Evolutionary conservation across 2,888 invertebrate genomes (phyloP).

Genomic region (Exephanes ischioxanthus): DNA sequence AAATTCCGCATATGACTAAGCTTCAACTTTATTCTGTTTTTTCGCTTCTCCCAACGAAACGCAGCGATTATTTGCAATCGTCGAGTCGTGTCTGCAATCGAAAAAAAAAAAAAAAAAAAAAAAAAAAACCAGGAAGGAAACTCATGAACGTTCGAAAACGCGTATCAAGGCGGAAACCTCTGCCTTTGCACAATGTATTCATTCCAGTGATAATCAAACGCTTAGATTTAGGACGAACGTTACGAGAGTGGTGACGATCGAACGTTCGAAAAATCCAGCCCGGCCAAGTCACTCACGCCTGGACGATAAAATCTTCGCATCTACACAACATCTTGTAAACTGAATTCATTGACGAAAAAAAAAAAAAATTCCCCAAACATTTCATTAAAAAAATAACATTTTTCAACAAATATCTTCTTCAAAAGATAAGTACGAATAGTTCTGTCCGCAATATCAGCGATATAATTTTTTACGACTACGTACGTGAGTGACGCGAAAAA

Average conservation of each 20-base stretch:
- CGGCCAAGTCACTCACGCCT: conserved; percentile 27
- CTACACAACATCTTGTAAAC: not conserved
- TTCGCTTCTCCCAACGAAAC: not conserved
- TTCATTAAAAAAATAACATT: not conserved
- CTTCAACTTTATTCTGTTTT: conserved; percentile 2
- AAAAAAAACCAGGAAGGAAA: conserved; percentile 9
- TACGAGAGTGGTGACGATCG: conserved; percentile 31
- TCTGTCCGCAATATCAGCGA: not conserved
- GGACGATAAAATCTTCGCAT: conserved; percentile 22
- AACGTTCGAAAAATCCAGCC: conserved; percentile 14
- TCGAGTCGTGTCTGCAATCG: not conserved
- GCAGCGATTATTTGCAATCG: not conserved
- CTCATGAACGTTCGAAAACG: conserved; percentile 16
- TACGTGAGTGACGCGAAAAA: conserved; percentile 34
- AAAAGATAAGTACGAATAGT: not conserved
- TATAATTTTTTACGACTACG: conserved; percentile 19
- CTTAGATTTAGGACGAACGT: conserved; percentile 52
- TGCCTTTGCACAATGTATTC: conserved; percentile 67
- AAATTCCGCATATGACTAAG: not conserved
- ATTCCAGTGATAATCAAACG: conserved; percentile 73
- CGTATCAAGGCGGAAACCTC: conserved; percentile 33
- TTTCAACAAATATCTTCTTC: not conserved
- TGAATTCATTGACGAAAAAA: not conserved
- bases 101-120: conserved; percentile 7
- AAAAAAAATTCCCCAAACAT: not conserved